phyloP scores from a whole-genome alignment of 1,140 invertebrate species.

The Tenebrio molitor region DNA sequence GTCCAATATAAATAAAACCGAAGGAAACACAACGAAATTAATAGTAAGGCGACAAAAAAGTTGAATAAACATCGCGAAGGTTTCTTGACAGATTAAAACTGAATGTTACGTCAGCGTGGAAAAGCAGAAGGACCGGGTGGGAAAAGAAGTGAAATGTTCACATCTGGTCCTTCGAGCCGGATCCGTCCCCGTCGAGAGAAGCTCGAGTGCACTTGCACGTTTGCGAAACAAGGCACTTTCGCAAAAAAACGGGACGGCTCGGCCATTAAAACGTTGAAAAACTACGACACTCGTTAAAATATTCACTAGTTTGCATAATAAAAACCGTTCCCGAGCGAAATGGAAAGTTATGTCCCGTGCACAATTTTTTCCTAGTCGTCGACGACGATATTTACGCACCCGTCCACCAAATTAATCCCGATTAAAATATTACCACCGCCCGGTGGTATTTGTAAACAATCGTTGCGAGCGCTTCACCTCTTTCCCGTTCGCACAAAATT shows the following conservation, averaged over 20 bases:
- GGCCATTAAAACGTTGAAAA: slow-evolving; percentile 13
- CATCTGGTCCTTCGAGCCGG: no score
- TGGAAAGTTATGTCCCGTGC: slow-evolving; percentile 9
- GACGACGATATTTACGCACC: slow-evolving; percentile 9
- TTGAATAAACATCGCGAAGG: no score
- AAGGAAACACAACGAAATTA: no score
- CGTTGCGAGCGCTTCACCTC: neutral
- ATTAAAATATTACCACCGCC: slow-evolving; percentile 22
- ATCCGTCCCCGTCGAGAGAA: no score
- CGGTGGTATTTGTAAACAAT: slow-evolving; percentile 9
- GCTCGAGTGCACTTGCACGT: no score
- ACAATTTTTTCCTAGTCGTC: neutral
- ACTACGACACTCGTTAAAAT: slow-evolving; percentile 21
- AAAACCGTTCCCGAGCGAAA: slow-evolving; percentile 20
- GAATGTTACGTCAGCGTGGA: no score
- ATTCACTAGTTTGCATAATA: slow-evolving; percentile 33
- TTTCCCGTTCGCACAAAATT: neutral
- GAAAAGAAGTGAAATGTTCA: no score
- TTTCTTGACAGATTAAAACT: no score
- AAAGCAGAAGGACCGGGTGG: no score
- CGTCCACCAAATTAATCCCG: slow-evolving; percentile 11
- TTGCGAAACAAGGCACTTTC: neutral
- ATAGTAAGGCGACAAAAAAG: no score
- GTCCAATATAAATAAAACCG: no score
- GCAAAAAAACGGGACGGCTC: neutral